These are phyloP conservation scores for Myotis vivesi DNA, from an alignment of 2,797 vertebrate species.

Conservation along the genomic window DNA sequence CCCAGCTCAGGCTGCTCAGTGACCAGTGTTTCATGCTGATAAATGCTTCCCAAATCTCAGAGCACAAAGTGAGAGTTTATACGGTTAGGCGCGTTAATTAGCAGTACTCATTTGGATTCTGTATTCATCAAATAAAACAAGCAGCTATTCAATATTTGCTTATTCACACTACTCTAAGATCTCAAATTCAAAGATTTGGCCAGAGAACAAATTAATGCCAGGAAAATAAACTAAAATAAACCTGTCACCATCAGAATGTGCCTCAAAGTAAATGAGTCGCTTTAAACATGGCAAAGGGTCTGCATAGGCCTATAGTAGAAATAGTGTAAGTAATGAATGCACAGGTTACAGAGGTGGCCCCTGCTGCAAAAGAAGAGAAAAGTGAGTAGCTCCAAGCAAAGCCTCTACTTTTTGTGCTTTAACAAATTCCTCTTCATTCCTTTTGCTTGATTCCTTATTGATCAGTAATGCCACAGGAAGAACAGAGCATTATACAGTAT, in stretches of 20 bases:
- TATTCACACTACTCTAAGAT: slow-evolving; percentile 54
- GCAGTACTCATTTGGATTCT: slow-evolving; percentile 57
- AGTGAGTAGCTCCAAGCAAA: neutral
- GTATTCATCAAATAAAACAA: slow-evolving; percentile 65
- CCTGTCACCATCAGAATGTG: slow-evolving; percentile 54
- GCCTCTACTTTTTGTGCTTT: neutral
- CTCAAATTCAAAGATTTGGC: slow-evolving; percentile 50
- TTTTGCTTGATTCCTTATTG: slow-evolving; percentile 16
- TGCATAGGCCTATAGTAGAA: neutral
- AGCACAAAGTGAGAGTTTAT: slow-evolving; percentile 54
- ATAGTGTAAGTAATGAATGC: neutral
- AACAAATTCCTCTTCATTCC: slow-evolving; percentile 41
- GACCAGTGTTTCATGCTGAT: slow-evolving; percentile 28
- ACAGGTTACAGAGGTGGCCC: neutral
- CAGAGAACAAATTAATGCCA: slow-evolving; percentile 55
- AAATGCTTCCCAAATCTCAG: slow-evolving; percentile 57
- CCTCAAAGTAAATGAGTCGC: slow-evolving; percentile 53
- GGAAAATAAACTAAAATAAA: slow-evolving; percentile 69
- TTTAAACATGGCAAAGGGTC: slow-evolving; percentile 6
- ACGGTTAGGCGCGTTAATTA: slow-evolving; percentile 65
- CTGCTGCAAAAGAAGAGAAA: neutral
- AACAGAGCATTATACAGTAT: neutral
- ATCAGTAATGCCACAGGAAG: slow-evolving; percentile 27
- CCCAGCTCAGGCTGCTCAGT: neutral
- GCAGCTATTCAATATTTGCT: slow-evolving; percentile 64